Evolutionary conservation across 2,113 vertebrate genomes (phyloP).

Genomic region (Laticauda colubrina): DNA sequence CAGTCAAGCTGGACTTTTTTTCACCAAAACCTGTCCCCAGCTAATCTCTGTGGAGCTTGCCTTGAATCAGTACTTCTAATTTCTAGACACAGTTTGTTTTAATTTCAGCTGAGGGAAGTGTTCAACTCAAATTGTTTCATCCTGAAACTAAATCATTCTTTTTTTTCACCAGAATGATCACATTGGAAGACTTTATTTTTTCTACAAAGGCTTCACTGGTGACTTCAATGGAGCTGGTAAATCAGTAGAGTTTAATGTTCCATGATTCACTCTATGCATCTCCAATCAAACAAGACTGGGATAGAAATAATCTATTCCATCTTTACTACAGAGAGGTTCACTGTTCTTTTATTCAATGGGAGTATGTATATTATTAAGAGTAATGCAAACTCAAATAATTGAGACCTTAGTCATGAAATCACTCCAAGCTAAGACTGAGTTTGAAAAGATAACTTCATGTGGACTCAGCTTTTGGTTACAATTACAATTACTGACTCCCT

Average conservation of each 20-base stretch:
- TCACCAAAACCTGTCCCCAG: background rate
- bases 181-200: background rate
- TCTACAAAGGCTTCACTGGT: background rate
- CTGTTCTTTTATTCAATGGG: background rate
- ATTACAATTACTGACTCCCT: background rate
- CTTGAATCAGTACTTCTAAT: background rate
- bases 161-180: background rate
- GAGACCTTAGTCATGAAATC: background rate
- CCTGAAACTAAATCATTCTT: background rate
- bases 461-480: background rate
- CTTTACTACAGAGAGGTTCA: background rate
- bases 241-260: background rate
- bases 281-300: background rate
- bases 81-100: background rate
- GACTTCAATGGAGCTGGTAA: background rate
- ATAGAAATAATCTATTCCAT: background rate
- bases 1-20: background rate
- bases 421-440: background rate
- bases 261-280: background rate
- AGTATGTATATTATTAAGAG: background rate
- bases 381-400: background rate
- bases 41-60: background rate
- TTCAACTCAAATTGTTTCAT: background rate
- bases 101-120: background rate
- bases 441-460: background rate